phyloP scores from a whole-genome alignment of 2,888 invertebrate genomes.

The Cremastinae sp. region DNA sequence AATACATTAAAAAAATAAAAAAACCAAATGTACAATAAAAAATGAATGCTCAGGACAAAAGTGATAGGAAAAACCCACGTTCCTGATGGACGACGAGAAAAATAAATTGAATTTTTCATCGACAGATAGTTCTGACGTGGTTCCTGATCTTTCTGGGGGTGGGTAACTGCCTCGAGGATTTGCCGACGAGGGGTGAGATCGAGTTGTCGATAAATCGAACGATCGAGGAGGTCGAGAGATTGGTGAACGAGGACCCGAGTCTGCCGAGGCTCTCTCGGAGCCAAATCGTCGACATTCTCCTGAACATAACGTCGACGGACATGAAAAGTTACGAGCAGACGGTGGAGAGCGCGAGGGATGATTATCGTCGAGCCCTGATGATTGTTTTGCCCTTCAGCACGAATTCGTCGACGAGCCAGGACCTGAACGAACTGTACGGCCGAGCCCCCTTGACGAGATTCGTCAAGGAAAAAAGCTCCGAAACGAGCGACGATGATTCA shows the following conservation, averaged over 20 bases:
- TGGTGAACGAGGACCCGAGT: conserved; percentile 84
- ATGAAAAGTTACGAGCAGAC: conserved; percentile 70
- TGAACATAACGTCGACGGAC: conserved; percentile 82
- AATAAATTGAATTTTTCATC: not conserved
- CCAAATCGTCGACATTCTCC: conserved; percentile 85
- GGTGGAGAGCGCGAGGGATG: conserved; percentile 75
- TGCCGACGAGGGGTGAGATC: conserved; percentile 73
- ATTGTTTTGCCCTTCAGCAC: conserved; percentile 86
- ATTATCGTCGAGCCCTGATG: conserved; percentile 83
- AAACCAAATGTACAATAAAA: no score
- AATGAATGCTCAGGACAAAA: no score
- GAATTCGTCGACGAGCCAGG: conserved; percentile 82
- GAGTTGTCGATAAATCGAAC: conserved; percentile 81
- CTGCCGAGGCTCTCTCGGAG: conserved; percentile 85
- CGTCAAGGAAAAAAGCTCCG: conserved; percentile 76
- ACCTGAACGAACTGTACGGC: conserved; percentile 85
- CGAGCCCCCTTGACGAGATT: conserved; percentile 85
- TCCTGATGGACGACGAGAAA: no score
- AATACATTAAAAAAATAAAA: no score
- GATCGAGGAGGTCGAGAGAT: conserved; percentile 85
- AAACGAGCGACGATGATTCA: conserved; percentile 37
- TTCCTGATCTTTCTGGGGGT: conserved; percentile 71
- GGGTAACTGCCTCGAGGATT: conserved; percentile 67
- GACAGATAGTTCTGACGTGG: conserved; percentile 71
- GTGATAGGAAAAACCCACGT: no score